A percentile compares a stretch with the other conserved stretches of the same genome.
Conservation (phyloP, 2,797 vertebrate genomes). For the Peromyscus eremicus region DNA sequence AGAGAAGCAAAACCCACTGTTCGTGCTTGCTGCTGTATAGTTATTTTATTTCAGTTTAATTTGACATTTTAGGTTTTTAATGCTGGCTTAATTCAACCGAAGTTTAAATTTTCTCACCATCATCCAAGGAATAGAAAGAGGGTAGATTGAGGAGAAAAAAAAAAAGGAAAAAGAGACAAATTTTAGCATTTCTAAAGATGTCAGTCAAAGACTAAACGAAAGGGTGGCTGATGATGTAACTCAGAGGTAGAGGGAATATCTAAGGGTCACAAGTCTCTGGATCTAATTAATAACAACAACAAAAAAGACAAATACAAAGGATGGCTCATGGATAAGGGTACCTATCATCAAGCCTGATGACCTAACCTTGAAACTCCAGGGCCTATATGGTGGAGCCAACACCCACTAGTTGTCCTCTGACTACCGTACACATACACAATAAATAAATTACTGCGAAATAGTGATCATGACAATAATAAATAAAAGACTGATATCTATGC, state of each 20-base stretch:
- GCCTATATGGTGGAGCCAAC: not conserved
- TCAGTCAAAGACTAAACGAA: not conserved
- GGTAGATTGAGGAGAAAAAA: not conserved
- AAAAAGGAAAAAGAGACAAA: not conserved
- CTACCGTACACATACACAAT: not conserved
- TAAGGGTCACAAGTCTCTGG: not conserved
- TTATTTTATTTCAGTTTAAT: slow-evolving; percentile 48
- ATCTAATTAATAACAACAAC: no score
- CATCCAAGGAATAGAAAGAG: not conserved
- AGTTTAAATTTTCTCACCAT: slow-evolving; percentile 28
- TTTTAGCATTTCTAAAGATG: not conserved
- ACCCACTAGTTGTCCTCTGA: not conserved
- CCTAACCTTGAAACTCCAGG: no score
- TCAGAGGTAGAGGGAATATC: not conserved
- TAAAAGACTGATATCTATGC: not conserved
- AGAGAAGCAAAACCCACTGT: slow-evolving; percentile 27
- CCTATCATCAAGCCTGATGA: not conserved
- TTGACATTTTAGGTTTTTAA: slow-evolving; percentile 34
- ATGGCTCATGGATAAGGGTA: not conserved
- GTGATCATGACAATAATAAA: not conserved
- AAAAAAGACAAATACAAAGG: no score
- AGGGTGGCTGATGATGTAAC: not conserved
- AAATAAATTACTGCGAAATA: not conserved
- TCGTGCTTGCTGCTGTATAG: not conserved
- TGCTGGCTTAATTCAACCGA: slow-evolving; percentile 26